Evolutionary conservation across 2,888 invertebrate species (phyloP), one percentile per base, ranked within the genome.

Genomic region (Norana najaformis): DNA sequence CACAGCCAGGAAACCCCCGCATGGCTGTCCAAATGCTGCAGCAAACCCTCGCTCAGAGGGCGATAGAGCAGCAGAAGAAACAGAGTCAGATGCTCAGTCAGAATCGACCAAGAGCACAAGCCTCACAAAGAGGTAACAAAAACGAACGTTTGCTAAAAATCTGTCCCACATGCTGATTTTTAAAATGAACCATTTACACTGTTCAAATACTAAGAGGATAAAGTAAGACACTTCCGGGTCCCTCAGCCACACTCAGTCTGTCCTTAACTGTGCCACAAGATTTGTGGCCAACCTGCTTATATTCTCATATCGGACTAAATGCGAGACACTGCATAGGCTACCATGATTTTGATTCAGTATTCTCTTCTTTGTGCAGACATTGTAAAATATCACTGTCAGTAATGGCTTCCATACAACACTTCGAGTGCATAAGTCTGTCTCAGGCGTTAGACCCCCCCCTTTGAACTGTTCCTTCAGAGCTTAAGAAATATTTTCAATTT

Each of bases 1-100:
- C 69, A n/a, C 69, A 69, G 69, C n/a, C 69, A 8, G 69, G 69
- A 16, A 69, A 69, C n/a, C 69, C 69, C 1, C 69, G 69, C 0
- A 69, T 69, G 69, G 69, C 69, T 69, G 69, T 69, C 11, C 69
- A 69, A n/a, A 69, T 69, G 69, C 69, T 69, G 69, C 69, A 69
- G 69, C 69, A 69, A n/a, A 69, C 69, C 30, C 69, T 69, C 11
- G 69, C 69, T 3, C 69, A 69, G 69, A 69, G 69, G n/a, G 69
- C 69, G 11, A 69, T 69, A 8, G 69, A 69, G 13, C 69, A 69
- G n/a, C 69, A n/a, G n/a, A 69, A 69, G 69, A 69, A n/a, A n/a
- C 69, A 69, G 13, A 69, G n/a, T 69, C 69, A 69, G 47, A 47
- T 47, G 69, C 69, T 69, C 69, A 11, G n/a, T 13, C 69, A 69